Evolutionary conservation across 2,888 invertebrate species (phyloP), one percentile per base, ranked within the genome.

Genomic region (Ophion ventricosus): DNA sequence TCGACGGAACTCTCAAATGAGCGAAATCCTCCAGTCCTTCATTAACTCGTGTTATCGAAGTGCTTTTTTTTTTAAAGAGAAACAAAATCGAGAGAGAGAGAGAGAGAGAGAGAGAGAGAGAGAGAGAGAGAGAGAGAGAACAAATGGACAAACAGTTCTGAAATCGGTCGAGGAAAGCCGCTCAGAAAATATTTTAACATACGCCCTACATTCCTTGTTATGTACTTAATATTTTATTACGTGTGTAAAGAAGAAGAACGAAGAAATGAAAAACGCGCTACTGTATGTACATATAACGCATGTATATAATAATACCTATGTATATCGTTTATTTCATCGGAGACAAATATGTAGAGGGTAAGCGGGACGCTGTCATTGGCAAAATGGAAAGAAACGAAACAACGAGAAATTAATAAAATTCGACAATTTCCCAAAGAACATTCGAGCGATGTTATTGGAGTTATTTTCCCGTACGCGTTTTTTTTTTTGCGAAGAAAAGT

Each of bases 151-250:
- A 70, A 64, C 49, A n/a, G 17, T 35, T 49, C 59, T 23, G 7
- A 63, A 49, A 29, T 61, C 80, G 40, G 35, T 67, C 8, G 63
- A 59, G 11, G n/a, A 72, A 63, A 66, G 10, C 8, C 23, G 20
- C n/a, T 76, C 80, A 56, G 63, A 70, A 29, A 57, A 73, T 29
- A 73, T 80, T 78, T 75, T 17, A 25, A 56, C 35, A 43, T 10
- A 80, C 76, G 49, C 76, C 29, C 56, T 80, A 85, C 89, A 90
- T 89, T 90, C 89, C 89, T 89, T 89, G 89, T 91, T 91, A 79
- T 89, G 91, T 90, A 90, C 90, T 90, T 90, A 90, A 90, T 88
- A 83, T 87, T 91, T 89, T 90, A 89, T 89, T 83, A 84, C 80
- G 26, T 82, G 26, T 82, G 72, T 82, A 84, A 78, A 74, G 49